Percentiles rank a stretch among this genome's conserved stretches.
Conservation (phyloP, 2,888 invertebrate genomes). For the Stenotaenia linearis region DNA sequence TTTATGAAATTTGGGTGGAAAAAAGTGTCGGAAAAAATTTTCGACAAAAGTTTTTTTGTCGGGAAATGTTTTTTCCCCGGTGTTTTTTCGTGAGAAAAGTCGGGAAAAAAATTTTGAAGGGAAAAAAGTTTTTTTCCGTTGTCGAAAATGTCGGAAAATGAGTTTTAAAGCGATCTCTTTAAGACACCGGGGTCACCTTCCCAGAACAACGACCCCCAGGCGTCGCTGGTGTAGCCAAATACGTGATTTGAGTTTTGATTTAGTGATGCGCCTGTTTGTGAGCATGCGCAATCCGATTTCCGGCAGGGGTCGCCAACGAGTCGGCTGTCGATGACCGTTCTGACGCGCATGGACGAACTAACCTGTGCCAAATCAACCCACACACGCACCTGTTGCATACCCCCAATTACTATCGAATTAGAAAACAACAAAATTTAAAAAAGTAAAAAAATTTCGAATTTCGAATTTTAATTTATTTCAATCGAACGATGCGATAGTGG, state of each 20-base stretch:
- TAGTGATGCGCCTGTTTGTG: not conserved
- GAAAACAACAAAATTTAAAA: not conserved
- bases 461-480: not conserved
- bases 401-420: not conserved
- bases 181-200: conserved; percentile 10
- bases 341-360: conserved; percentile 11
- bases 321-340: conserved; percentile 19
- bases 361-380: conserved; percentile 19
- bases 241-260: conserved; percentile 14
- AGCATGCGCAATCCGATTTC: not conserved
- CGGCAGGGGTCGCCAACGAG: conserved; percentile 10
- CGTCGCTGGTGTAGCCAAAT: not conserved
- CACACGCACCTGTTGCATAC: not conserved
- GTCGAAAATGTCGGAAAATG: not conserved
- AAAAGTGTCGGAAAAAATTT: too few relatives aligned
- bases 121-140: not conserved
- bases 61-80: too few relatives aligned
- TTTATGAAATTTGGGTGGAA: too few relatives aligned
- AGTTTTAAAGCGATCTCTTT: not conserved
- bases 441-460: not conserved
- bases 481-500: not conserved
- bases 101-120: too few relatives aligned
- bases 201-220: conserved; percentile 19
- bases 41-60: too few relatives aligned
- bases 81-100: too few relatives aligned